phyloP scores from a whole-genome alignment of 2,797 vertebrate species.

The Gallinago stenura region DNA sequence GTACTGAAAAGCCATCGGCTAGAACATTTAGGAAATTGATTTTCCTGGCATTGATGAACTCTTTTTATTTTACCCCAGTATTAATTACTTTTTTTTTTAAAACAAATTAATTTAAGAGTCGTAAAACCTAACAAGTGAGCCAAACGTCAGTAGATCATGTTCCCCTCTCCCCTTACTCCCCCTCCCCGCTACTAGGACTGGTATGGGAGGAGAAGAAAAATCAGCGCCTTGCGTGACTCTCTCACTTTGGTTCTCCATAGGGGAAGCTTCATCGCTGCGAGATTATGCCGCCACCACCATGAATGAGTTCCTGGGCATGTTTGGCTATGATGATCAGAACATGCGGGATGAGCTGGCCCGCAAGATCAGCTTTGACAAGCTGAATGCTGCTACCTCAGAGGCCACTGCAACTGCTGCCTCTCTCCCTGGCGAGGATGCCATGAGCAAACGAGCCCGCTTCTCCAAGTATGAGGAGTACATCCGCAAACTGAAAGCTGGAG shows the following conservation, averaged over 20 bases:
- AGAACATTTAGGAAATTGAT: slow-evolving; percentile 91
- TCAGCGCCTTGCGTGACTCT: neutral
- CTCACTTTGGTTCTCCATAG: slow-evolving; percentile 71
- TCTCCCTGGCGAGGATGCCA: slow-evolving; percentile 86
- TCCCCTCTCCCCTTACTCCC: slow-evolving; percentile 58
- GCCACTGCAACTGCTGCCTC: slow-evolving; percentile 55
- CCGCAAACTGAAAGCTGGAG: slow-evolving; percentile 95
- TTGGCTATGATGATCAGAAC: slow-evolving; percentile 96
- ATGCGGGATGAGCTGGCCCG: slow-evolving; percentile 94
- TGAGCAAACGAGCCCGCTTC: slow-evolving; percentile 91
- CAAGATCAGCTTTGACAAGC: slow-evolving; percentile 97
- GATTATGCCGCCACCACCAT: slow-evolving; percentile 99
- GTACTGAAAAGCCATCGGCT: slow-evolving; percentile 89
- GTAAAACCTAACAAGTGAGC: slow-evolving; percentile 87
- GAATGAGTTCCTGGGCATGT: slow-evolving; percentile 98
- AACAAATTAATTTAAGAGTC: slow-evolving; percentile 89
- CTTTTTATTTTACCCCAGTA: slow-evolving; percentile 88
- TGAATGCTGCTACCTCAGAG: slow-evolving; percentile 92
- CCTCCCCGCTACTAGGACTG: slow-evolving; percentile 68
- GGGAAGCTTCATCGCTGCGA: slow-evolving; percentile 91
- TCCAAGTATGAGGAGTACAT: slow-evolving; percentile 99
- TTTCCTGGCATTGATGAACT: slow-evolving; percentile 90
- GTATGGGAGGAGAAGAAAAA: neutral
- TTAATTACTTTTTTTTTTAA: slow-evolving; percentile 86
- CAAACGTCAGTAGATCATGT: slow-evolving; percentile 83